A percentile compares a stretch with the other conserved stretches of the same genome.
phyloP scores from a whole-genome alignment of 2,797 vertebrate species.

The Tachyglossus aculeatus region DNA sequence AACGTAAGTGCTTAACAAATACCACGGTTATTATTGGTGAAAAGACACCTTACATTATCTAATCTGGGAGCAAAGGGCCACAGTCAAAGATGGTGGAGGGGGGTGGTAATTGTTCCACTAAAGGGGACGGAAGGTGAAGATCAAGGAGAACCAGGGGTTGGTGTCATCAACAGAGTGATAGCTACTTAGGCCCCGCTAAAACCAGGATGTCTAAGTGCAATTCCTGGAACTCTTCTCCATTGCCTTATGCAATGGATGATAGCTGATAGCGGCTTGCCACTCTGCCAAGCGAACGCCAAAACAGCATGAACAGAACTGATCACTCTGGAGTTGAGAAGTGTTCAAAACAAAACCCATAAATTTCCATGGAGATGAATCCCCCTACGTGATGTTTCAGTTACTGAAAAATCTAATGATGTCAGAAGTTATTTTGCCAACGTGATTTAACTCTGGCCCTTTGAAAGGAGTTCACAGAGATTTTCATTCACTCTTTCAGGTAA shows the following conservation, averaged over 20 bases:
- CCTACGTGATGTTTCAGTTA: conserved; percentile 42
- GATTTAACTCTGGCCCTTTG: conserved; percentile 55
- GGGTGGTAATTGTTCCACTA: conserved; percentile 13
- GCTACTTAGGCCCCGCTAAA: conserved; percentile 49
- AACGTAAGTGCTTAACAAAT: too few relatives aligned
- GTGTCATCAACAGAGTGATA: conserved; percentile 27
- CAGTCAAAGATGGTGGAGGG: too few relatives aligned
- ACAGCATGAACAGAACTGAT: conserved; percentile 58
- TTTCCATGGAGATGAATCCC: conserved; percentile 54
- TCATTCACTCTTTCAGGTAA: conserved; percentile 53
- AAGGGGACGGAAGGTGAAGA: conserved; percentile 37
- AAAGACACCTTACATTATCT: too few relatives aligned
- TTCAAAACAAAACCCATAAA: conserved; percentile 62
- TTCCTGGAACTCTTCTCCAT: conserved; percentile 58
- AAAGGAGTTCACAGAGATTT: conserved; percentile 54
- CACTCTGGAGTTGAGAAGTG: conserved; percentile 40
- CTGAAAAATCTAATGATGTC: conserved; percentile 53
- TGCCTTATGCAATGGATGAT: conserved; percentile 66
- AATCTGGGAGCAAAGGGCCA: too few relatives aligned
- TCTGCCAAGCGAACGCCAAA: conserved; percentile 68
- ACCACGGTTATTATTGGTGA: too few relatives aligned
- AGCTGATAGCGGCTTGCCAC: conserved; percentile 69
- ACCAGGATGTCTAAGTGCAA: conserved; percentile 52
- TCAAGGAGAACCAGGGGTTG: conserved; percentile 23
- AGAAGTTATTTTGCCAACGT: conserved; percentile 52